Evolutionary conservation across 2,888 invertebrate species (phyloP).

Genomic region (Eubasilissa splendida): DNA sequence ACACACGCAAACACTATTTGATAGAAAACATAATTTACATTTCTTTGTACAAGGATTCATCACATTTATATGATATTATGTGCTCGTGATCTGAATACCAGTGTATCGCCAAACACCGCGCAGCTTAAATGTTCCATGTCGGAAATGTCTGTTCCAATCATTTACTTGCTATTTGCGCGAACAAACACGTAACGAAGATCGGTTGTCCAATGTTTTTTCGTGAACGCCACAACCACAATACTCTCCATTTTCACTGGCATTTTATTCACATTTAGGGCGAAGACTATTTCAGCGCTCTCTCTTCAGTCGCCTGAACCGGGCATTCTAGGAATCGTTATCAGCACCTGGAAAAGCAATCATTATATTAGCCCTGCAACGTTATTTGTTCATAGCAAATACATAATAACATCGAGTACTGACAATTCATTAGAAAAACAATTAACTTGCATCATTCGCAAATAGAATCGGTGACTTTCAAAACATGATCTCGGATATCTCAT

Average conservation of each 20-base stretch:
- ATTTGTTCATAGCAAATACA: too few species aligned
- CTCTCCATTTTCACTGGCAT: slow-evolving; percentile 26
- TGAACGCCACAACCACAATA: not conserved
- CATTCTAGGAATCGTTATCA: slow-evolving; percentile 45
- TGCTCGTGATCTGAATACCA: slow-evolving; percentile 38
- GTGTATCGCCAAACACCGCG: slow-evolving; percentile 31
- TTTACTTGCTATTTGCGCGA: slow-evolving; percentile 28
- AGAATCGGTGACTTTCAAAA: too few species aligned
- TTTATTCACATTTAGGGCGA: slow-evolving; percentile 14
- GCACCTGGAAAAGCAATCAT: slow-evolving; percentile 42
- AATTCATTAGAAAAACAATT: too few species aligned
- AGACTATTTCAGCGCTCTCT: slow-evolving; percentile 6
- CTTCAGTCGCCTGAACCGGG: not conserved
- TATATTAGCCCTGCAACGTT: not conserved
- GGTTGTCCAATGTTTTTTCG: slow-evolving; percentile 32
- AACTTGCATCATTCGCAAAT: too few species aligned
- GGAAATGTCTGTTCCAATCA: slow-evolving; percentile 34
- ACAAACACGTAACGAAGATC: slow-evolving; percentile 26
- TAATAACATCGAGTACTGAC: too few species aligned
- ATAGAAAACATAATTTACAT: slow-evolving; percentile 56
- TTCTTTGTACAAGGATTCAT: slow-evolving; percentile 56
- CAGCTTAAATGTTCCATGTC: slow-evolving; percentile 16
- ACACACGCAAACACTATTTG: slow-evolving; percentile 57
- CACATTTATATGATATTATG: slow-evolving; percentile 48
- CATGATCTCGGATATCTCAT: too few species aligned